Conservation (phyloP, 2,888 invertebrate genomes). For the Oxycera nigricornis region DNA sequence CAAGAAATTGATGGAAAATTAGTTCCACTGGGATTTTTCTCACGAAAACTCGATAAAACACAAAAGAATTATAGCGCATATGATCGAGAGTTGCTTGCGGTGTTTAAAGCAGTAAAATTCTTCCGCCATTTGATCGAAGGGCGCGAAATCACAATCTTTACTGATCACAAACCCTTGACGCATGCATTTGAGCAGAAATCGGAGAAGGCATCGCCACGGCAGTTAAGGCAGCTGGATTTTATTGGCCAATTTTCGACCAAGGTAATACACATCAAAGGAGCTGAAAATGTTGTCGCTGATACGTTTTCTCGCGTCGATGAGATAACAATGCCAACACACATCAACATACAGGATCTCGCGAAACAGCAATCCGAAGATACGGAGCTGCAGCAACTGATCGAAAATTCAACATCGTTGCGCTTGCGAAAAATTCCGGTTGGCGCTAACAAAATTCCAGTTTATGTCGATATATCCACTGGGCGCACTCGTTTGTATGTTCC, state of each 20-base stretch:
- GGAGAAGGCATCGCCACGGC: slow-evolving; percentile 35
- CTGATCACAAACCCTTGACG: not conserved
- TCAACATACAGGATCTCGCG: not conserved
- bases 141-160: slow-evolving; percentile 4
- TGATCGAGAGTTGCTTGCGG: slow-evolving; percentile 17
- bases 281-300: not conserved
- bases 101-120: slow-evolving; percentile 37
- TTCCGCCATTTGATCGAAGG: slow-evolving; percentile 41
- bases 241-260: not conserved
- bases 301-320: not conserved
- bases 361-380: not conserved
- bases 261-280: not conserved
- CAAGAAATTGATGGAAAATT: slow-evolving; percentile 14
- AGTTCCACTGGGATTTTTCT: slow-evolving; percentile 24
- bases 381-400: not conserved
- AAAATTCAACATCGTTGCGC: too few relatives aligned
- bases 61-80: not conserved
- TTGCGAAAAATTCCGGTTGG: too few relatives aligned
- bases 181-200: slow-evolving; percentile 21
- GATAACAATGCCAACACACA: not conserved
- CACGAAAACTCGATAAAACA: not conserved
- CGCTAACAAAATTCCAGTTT: too few relatives aligned
- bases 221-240: slow-evolving; percentile 25
- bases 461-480: too few relatives aligned
- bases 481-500: too few relatives aligned